A percentile compares a stretch with the other conserved stretches of the same genome.
Conservation (phyloP, 2,888 invertebrate genomes). For the Pycnomerus fuliginosus region DNA sequence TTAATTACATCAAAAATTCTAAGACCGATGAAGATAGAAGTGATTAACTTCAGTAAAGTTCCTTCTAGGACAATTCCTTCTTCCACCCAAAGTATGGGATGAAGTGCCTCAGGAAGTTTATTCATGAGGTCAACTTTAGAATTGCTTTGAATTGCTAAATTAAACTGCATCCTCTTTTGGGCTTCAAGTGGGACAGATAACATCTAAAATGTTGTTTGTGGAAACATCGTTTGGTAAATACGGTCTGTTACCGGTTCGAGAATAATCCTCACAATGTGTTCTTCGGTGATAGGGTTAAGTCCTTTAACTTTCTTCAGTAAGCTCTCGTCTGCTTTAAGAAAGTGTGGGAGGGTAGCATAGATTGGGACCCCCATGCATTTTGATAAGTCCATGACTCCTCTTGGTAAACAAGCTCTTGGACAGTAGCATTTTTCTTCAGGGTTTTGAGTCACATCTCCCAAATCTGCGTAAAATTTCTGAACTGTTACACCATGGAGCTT, state of each 20-base stretch:
- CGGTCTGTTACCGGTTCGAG: constrained; percentile 70
- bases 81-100: constrained; percentile 79
- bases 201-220: constrained; percentile 52
- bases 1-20: constrained; percentile 57
- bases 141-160: constrained; percentile 62
- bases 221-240: not conserved
- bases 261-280: constrained; percentile 72
- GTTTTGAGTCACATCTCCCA: constrained; percentile 66
- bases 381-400: constrained; percentile 69
- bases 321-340: constrained; percentile 61
- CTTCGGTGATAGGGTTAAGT: constrained; percentile 63
- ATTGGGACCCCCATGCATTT: constrained; percentile 72
- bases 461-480: constrained; percentile 64
- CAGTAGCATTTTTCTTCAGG: constrained; percentile 60
- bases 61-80: constrained; percentile 66
- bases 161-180: constrained; percentile 73
- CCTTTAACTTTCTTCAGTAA: constrained; percentile 58
- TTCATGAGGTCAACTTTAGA: constrained; percentile 67
- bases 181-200: constrained; percentile 72
- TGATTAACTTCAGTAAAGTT: constrained; percentile 64
- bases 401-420: constrained; percentile 63
- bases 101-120: constrained; percentile 61
- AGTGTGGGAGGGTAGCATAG: constrained; percentile 77
- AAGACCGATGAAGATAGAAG: constrained; percentile 58
- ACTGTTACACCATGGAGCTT: constrained; percentile 66